A percentile compares a stretch with the other conserved stretches of the same genome.
Conservation (phyloP, 2,888 invertebrate genomes). For the Morpho deidamia region DNA sequence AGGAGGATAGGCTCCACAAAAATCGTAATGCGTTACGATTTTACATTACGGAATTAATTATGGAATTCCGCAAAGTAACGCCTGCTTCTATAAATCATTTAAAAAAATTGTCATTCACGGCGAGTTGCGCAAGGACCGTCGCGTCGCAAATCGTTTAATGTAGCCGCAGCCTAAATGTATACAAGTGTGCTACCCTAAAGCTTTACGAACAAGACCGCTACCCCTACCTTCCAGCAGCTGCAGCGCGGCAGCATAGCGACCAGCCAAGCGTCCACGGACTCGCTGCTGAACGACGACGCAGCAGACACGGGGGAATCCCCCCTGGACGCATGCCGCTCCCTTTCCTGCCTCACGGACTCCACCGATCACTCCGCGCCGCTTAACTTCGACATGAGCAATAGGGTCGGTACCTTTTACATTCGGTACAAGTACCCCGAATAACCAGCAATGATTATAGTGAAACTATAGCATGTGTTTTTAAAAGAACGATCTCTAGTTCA, state of each 20-base stretch:
- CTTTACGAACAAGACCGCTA: slow-evolving; percentile 8
- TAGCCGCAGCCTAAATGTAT: not conserved
- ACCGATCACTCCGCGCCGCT: slow-evolving; percentile 95
- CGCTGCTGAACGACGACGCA: slow-evolving; percentile 65
- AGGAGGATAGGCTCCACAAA: no score
- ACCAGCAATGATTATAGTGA: no score
- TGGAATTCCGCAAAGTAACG: no score
- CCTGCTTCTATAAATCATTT: no score
- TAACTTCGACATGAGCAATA: slow-evolving; percentile 94
- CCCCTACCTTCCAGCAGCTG: slow-evolving; percentile 7
- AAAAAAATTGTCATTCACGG: no score
- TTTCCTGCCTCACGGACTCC: slow-evolving; percentile 92
- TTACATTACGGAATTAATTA: no score
- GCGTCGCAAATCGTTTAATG: no score
- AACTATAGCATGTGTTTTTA: no score
- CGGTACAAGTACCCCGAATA: not conserved
- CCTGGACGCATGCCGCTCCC: slow-evolving; percentile 87
- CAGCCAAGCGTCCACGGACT: slow-evolving; percentile 73
- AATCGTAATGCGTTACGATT: no score
- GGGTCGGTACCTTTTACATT: slow-evolving; percentile 72
- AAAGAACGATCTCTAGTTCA: no score
- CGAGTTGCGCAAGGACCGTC: no score
- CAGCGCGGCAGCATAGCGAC: slow-evolving; percentile 59
- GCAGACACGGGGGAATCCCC: slow-evolving; percentile 68
- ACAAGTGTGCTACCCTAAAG: not conserved